A percentile compares a stretch with the other conserved stretches of the same genome.
Evolutionary conservation across 2,113 vertebrate species (phyloP).

Genomic region (Thermophis baileyi): DNA sequence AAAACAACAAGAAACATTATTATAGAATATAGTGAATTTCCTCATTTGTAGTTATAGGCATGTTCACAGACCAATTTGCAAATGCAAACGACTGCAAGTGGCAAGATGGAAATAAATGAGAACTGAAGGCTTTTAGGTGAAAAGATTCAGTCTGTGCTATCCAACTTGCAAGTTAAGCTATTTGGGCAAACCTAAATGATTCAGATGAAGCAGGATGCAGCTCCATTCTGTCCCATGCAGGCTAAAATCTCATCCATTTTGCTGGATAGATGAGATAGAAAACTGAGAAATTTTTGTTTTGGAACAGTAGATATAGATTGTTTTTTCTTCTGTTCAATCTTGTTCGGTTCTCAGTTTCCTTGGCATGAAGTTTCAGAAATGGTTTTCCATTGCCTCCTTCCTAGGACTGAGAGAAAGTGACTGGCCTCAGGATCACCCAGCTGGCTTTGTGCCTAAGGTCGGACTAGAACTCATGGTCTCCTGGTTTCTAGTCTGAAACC

Average conservation of each 20-base stretch:
- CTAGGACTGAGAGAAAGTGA: too few species aligned
- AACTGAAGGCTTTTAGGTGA: neutral
- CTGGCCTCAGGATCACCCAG: too few species aligned
- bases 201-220: neutral
- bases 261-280: neutral
- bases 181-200: neutral
- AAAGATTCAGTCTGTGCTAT: neutral
- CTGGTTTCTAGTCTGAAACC: neutral
- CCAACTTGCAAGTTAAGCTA: neutral
- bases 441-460: neutral
- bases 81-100: neutral
- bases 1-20: neutral
- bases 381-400: too few species aligned
- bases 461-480: neutral
- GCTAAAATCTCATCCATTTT: neutral
- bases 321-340: neutral
- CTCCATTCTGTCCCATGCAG: neutral
- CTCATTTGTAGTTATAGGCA: neutral
- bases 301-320: neutral
- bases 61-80: neutral
- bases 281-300: neutral
- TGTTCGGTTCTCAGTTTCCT: neutral
- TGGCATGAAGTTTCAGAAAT: too few species aligned
- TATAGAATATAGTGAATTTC: neutral
- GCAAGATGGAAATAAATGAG: too few species aligned